Conservation (phyloP, 2,888 invertebrate species). For the Acanthosepion pharaonis region DNA sequence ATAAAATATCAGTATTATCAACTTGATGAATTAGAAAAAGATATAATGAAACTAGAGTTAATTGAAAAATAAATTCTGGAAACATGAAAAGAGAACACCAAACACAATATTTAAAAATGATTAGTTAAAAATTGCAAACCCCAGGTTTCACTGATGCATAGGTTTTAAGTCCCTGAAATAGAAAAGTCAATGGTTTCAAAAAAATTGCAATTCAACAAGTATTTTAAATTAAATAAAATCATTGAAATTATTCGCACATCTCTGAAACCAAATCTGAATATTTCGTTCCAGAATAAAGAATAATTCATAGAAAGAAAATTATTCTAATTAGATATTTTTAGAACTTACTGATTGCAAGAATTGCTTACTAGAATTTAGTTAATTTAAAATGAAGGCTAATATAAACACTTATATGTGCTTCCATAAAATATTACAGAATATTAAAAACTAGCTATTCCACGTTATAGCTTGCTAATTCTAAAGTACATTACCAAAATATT, state of each 20-base stretch:
- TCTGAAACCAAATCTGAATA: background rate
- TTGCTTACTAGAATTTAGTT: no score
- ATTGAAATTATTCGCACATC: background rate
- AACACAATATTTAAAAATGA: background rate
- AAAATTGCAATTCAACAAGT: background rate
- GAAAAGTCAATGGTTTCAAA: background rate
- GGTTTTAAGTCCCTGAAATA: constrained; percentile 36
- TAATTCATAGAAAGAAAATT: no score
- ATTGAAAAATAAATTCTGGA: background rate
- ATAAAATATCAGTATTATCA: background rate
- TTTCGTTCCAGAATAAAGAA: background rate
- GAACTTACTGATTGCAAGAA: no score
- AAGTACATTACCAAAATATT: no score
- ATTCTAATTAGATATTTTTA: no score
- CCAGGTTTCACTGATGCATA: constrained; percentile 38
- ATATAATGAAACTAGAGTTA: background rate
- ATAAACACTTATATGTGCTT: no score
- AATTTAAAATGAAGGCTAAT: no score
- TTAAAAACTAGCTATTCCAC: no score
- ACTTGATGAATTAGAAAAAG: background rate
- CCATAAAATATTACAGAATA: no score
- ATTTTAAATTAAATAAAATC: background rate
- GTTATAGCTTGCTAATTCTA: no score
- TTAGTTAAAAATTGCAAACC: constrained; percentile 24
- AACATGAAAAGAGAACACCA: background rate